Evolutionary conservation across 2,888 invertebrate genomes (phyloP).

Genomic region (Drosophila rellima): DNA sequence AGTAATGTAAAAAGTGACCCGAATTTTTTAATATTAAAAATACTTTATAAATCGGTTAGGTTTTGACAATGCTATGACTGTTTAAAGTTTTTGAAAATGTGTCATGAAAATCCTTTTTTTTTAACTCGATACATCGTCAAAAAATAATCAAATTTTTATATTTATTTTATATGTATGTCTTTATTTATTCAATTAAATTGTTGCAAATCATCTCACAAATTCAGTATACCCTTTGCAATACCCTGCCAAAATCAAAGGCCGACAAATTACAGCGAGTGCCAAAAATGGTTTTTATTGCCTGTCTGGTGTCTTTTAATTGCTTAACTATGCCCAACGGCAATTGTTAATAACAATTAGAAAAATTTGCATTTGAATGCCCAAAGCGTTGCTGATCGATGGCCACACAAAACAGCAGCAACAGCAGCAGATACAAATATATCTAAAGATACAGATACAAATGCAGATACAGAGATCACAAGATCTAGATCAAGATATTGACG

Average conservation of each 20-base stretch:
- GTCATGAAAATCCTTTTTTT: too few relatives aligned
- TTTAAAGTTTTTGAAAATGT: too few relatives aligned
- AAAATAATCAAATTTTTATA: too few relatives aligned
- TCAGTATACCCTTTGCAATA: not conserved
- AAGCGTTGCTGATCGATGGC: conserved; percentile 32
- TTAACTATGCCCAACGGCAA: conserved; percentile 75
- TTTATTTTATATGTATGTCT: too few relatives aligned
- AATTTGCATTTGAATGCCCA: conserved; percentile 63
- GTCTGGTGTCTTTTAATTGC: conserved; percentile 74
- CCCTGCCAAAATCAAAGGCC: conserved; percentile 26
- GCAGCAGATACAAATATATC: conserved; percentile 1
- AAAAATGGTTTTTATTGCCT: conserved; percentile 42
- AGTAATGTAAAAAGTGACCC: not conserved
- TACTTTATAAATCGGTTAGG: too few relatives aligned
- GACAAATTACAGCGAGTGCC: conserved; percentile 48
- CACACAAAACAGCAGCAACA: conserved; percentile 12
- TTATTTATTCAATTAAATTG: not conserved
- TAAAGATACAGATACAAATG: conserved; percentile 4
- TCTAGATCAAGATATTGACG: conserved; percentile 44
- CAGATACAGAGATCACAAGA: conserved; percentile 36
- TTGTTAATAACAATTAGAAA: conserved; percentile 78
- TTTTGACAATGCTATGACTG: too few relatives aligned
- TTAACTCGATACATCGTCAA: too few relatives aligned
- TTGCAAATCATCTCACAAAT: not conserved
- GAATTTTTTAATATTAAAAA: too few relatives aligned